These are phyloP conservation scores for Drosophila kuntzei DNA, from an alignment of 2,888 invertebrate species.

Conservation along the genomic window DNA sequence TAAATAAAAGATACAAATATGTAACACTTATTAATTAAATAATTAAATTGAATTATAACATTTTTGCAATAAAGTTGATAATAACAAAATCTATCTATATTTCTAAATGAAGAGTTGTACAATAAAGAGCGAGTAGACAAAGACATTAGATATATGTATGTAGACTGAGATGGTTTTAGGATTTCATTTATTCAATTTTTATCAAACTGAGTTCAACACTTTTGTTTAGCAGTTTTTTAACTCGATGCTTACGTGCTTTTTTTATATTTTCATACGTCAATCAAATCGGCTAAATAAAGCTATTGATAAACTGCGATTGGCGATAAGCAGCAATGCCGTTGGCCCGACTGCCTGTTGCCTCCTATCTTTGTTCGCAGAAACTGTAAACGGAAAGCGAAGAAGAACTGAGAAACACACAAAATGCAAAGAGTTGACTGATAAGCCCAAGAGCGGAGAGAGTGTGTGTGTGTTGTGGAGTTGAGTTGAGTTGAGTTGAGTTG, in stretches of 20 bases:
- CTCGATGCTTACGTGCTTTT: constrained; percentile 59
- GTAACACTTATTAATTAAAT: constrained; percentile 47
- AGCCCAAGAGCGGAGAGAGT: constrained; percentile 18
- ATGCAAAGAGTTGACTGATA: constrained; percentile 37
- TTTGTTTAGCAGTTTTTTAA: constrained; percentile 17
- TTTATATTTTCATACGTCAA: constrained; percentile 57
- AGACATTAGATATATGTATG: neutral
- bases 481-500: constrained; percentile 1
- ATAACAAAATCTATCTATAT: constrained; percentile 42
- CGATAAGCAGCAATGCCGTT: constrained; percentile 55
- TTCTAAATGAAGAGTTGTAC: constrained; percentile 41
- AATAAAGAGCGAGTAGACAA: constrained; percentile 16
- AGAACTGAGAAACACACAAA: constrained; percentile 30
- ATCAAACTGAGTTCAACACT: constrained; percentile 2
- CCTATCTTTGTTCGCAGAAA: constrained; percentile 43
- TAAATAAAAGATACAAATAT: constrained; percentile 23
- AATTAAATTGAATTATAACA: constrained; percentile 65
- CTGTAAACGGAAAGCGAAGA: constrained; percentile 35
- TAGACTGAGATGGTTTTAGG: constrained; percentile 2
- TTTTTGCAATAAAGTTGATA: constrained; percentile 74
- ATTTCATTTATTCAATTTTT: neutral
- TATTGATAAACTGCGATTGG: constrained; percentile 70
- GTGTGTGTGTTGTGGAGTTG: neutral
- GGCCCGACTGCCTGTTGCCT: constrained; percentile 7
- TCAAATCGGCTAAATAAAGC: constrained; percentile 59